Percentiles rank a stretch among this genome's conserved stretches.
Conservation (phyloP, 2,113 vertebrate genomes). For the Nycticebus coucang region DNA sequence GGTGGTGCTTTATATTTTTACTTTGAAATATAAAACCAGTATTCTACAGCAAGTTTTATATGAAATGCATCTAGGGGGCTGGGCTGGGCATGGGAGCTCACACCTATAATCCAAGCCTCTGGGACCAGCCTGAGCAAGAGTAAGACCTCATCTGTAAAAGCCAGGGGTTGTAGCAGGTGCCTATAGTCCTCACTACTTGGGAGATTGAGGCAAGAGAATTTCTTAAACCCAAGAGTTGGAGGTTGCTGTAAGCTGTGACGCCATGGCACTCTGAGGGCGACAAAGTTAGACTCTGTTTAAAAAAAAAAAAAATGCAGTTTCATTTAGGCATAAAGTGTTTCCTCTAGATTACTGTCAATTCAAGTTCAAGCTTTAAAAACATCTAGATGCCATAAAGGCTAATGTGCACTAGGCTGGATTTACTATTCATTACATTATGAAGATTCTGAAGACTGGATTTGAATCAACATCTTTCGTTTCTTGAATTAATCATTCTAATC, state of each 20-base stretch:
- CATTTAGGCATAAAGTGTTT: constrained; percentile 3
- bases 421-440: not conserved
- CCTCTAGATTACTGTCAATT: constrained; percentile 26
- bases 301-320: not conserved
- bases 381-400: not conserved
- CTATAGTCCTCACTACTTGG: no score
- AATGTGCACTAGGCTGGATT: not conserved
- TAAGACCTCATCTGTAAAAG: no score
- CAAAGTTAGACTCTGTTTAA: no score
- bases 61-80: not conserved
- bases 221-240: no score
- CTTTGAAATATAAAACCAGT: constrained; percentile 56
- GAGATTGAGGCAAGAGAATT: no score
- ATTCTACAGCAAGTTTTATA: not conserved
- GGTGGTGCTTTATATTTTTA: not conserved
- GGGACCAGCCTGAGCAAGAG: no score
- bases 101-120: no score
- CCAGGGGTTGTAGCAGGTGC: no score
- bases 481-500: not conserved
- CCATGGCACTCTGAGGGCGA: no score
- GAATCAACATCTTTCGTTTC: constrained; percentile 2
- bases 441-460: constrained; percentile 17
- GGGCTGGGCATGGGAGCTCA: no score
- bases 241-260: no score
- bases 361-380: constrained; percentile 21